Evolutionary conservation across 2,888 invertebrate species (phyloP).

Genomic region (Penaeus monodon): DNA sequence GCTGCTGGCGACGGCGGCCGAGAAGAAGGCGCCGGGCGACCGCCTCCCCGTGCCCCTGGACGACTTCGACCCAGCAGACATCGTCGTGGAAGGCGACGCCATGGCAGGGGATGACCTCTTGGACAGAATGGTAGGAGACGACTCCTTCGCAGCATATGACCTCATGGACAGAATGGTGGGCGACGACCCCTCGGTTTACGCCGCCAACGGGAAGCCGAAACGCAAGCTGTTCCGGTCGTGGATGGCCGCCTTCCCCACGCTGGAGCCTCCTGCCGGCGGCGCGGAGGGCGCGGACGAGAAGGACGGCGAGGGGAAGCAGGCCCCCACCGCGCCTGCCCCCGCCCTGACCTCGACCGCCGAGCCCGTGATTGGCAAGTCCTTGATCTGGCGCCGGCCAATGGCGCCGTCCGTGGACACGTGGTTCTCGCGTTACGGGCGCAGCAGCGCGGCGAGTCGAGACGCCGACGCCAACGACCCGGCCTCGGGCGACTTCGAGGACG

Average conservation of each 20-base stretch:
- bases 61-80: background rate
- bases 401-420: too few species aligned
- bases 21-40: constrained; percentile 15
- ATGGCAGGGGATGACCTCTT: background rate
- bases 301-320: too few species aligned
- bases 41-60: background rate
- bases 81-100: background rate
- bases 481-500: too few species aligned
- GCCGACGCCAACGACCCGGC: too few species aligned
- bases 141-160: background rate
- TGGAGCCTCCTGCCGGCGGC: background rate
- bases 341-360: too few species aligned
- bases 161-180: too few species aligned
- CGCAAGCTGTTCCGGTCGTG: constrained; percentile 29
- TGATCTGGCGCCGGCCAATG: too few species aligned
- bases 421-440: too few species aligned
- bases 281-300: too few species aligned
- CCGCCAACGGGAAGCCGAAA: background rate
- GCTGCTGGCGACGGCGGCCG: background rate
- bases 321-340: too few species aligned
- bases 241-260: constrained; percentile 46
- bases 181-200: background rate
- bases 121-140: constrained; percentile 28
- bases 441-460: too few species aligned
- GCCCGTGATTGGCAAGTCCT: too few species aligned